Conservation (phyloP, 1,140 invertebrate species). For the Delia radicum region DNA sequence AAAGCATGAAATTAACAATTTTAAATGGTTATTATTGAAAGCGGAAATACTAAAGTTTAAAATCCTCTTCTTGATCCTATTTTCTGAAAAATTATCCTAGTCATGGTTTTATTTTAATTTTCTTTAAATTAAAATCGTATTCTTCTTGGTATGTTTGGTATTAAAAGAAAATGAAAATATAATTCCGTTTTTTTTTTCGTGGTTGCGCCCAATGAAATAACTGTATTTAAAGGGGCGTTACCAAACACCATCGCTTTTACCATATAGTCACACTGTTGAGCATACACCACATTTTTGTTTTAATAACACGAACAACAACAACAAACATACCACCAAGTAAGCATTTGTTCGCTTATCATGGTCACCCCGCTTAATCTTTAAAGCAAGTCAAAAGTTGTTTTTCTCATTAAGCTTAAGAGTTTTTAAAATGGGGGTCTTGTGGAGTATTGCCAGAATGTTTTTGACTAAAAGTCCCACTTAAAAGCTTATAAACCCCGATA, state of each 20-base stretch:
- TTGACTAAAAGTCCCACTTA: too few relatives aligned
- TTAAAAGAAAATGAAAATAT: background rate
- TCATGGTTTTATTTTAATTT: background rate
- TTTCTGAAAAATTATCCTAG: background rate
- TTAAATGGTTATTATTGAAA: background rate
- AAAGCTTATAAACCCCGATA: too few relatives aligned
- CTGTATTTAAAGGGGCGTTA: slow-evolving; percentile 56
- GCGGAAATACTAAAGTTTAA: background rate
- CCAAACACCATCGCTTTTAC: slow-evolving; percentile 42
- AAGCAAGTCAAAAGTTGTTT: background rate
- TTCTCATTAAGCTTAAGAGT: background rate
- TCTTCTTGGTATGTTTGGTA: background rate
- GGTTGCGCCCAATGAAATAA: slow-evolving; percentile 55
- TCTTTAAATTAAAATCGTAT: background rate
- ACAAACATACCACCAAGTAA: background rate
- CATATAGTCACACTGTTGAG: background rate
- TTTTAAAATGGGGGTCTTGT: background rate
- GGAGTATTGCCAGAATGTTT: too few relatives aligned
- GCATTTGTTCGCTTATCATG: background rate
- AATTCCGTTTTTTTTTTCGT: slow-evolving; percentile 34
- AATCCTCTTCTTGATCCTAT: background rate
- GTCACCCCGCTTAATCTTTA: background rate
- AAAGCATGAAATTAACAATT: background rate
- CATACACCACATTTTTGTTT: background rate
- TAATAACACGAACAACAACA: background rate